Evolutionary conservation across 2,113 vertebrate species (phyloP).

Genomic region (Nannobrachium achirus): DNA sequence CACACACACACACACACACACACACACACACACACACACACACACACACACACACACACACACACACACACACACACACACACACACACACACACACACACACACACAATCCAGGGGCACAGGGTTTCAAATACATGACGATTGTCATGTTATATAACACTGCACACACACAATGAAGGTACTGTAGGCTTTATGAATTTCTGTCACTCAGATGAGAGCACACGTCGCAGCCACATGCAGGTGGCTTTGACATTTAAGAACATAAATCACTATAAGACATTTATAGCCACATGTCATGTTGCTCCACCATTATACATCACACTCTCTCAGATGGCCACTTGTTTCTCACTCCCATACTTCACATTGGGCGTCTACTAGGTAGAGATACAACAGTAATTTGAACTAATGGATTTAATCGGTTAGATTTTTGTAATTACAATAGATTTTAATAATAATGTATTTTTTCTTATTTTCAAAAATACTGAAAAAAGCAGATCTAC

Average conservation of each 20-base stretch:
- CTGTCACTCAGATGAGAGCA: background rate
- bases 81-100: background rate
- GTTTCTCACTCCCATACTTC: too few relatives aligned
- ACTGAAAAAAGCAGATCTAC: too few relatives aligned
- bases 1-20: background rate
- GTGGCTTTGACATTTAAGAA: slow-evolving; percentile 4
- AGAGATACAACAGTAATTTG: too few relatives aligned
- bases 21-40: slow-evolving; percentile 1
- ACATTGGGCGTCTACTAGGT: too few relatives aligned
- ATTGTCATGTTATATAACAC: background rate
- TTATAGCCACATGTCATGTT: background rate
- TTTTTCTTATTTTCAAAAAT: too few relatives aligned
- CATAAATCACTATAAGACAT: background rate
- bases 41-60: slow-evolving; percentile 10
- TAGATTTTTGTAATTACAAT: too few relatives aligned
- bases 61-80: slow-evolving; percentile 6
- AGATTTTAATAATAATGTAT: too few relatives aligned
- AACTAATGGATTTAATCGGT: too few relatives aligned
- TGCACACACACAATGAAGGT: background rate
- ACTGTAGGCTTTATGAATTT: slow-evolving; percentile 1
- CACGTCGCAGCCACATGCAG: slow-evolving; percentile 14
- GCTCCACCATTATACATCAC: background rate
- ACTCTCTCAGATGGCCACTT: too few relatives aligned
- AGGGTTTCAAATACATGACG: background rate
- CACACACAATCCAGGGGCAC: background rate